Base-by-base conservation (phyloP, 2,888 invertebrate species). In the Oscheius myriophilus region DNA sequence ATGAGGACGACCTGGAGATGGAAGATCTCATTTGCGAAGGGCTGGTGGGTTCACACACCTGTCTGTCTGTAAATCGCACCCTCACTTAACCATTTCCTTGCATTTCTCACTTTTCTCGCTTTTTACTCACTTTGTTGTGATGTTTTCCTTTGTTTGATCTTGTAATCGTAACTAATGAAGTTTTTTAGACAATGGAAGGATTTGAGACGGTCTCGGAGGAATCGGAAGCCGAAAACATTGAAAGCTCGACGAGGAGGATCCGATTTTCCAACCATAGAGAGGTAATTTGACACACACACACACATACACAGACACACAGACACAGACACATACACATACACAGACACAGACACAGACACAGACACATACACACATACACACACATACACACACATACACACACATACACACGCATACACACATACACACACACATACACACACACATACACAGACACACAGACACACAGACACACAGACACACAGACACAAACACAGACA, bases 171-270 rank as follows among this genome's bases (percentile, higher is more conserved):
- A 11, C 2, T 14, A 33, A 43, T 25, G 21, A 23, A 18, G 9
- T 11, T 9, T 71, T 73, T 61, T 58, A 71, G 73, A 59, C 64
- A 11, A 39, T 69, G n/a, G 78, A 78, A 67, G 78, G 78, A 11
- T 78, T 76, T 52, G 78, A 78, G 52, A 67, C 71, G 26, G 69
- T 78, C 39, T 72, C 76, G 33, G 69, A 71, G 51, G 70, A 73
- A 52, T 78, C 78, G n/a, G 78, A 76, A 57, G 67, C 69, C 7
- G 69, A 69, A 41, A 70, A 67, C 14, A 73, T 70, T 67, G 51
- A 21, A 51, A 55, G 59, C 57, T 23, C 25, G 54, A 69, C 23
- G 12, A 61, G 66, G 33, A 70, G 52, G 18, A 75, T 77, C 59
- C 71, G 77, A 67, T 77, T 77, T 33, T 67, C 77, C 0, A 67